phyloP scores from a whole-genome alignment of 2,113 vertebrate genomes.

The Rhinoderma darwinii region DNA sequence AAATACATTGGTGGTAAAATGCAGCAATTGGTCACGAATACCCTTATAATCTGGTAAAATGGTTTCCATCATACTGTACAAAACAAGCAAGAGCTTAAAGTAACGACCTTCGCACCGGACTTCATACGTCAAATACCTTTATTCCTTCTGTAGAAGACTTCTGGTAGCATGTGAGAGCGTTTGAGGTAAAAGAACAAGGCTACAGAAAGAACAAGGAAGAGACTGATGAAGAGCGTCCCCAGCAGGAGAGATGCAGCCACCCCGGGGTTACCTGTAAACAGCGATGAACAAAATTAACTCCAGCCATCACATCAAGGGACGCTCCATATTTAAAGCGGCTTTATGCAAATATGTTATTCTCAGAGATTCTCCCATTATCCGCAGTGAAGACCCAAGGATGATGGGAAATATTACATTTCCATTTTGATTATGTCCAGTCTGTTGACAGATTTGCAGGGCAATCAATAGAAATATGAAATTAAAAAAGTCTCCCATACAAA shows the following conservation, averaged over 20 bases:
- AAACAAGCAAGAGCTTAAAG: not conserved
- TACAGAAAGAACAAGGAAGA: slow-evolving; percentile 89
- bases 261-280: slow-evolving; percentile 79
- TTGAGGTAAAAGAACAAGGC: slow-evolving; percentile 97
- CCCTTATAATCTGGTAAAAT: not conserved
- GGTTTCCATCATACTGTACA: too few species aligned
- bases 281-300: not conserved
- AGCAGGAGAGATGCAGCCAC: slow-evolving; percentile 89
- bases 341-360: too few species aligned
- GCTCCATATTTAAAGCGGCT: not conserved
- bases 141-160: slow-evolving; percentile 84
- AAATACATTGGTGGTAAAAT: not conserved
- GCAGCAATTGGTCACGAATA: not conserved
- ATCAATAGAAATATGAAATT: too few species aligned
- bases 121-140: slow-evolving; percentile 76
- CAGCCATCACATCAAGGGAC: not conserved
- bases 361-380: too few species aligned
- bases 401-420: too few species aligned
- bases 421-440: too few species aligned
- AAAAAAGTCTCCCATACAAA: too few species aligned
- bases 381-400: too few species aligned
- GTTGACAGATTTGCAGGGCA: too few species aligned
- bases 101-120: not conserved
- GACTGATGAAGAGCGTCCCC: slow-evolving; percentile 88
- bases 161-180: slow-evolving; percentile 86